Base-by-base conservation (phyloP, 2,797 vertebrate genomes). In the Gymnothorax javanicus region DNA sequence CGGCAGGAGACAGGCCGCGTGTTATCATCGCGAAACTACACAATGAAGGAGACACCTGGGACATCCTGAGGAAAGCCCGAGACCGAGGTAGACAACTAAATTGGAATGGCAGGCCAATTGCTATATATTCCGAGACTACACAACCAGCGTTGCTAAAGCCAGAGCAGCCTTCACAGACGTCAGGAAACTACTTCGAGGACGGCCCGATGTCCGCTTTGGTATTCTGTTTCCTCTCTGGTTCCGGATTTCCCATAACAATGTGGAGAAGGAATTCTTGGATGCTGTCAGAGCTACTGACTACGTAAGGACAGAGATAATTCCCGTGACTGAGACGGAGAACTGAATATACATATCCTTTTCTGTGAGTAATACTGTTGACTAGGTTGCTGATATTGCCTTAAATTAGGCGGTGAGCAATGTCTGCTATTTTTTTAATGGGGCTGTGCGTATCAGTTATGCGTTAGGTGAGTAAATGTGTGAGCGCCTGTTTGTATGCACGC, bases 161-260 rank as follows among this genome's bases (percentile, higher is more conserved):
- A 60, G 62, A 69, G 56, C 56, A 4, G 82, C 57, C 23, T 58
- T 83, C 33, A 69, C 27, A 8, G 27, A 50, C 57, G 54, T 83
- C 52, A 59, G 56, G 82, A 59, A 83, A 23, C 23, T 67, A 23
- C 64, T 67, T n/a, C 64, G 64, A 67, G 64, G 8, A 4, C 23
- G 64, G 25, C 64, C 11, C 4, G 64, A 23, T 1, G 64, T 67
- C 8, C 64, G 20, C n/a, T 67, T 4, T 67, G 64, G 64, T 2
- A 67, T 67, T 23, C 20, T 67, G 20, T 25, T 25, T 23, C 67
- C 56, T 54, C 25, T n/a, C n/a, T 75, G 84, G 43, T 43, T 85
- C 69, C 84, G 54, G 9, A 58, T 85, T n/a, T 58, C 84, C 23
- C 84, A 85, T n/a, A n/a, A n/a, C n/a, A n/a, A n/a, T n/a, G n/a